Evolutionary conservation across 2,113 vertebrate genomes (phyloP).

Genomic region (Vulpes ferrilata): DNA sequence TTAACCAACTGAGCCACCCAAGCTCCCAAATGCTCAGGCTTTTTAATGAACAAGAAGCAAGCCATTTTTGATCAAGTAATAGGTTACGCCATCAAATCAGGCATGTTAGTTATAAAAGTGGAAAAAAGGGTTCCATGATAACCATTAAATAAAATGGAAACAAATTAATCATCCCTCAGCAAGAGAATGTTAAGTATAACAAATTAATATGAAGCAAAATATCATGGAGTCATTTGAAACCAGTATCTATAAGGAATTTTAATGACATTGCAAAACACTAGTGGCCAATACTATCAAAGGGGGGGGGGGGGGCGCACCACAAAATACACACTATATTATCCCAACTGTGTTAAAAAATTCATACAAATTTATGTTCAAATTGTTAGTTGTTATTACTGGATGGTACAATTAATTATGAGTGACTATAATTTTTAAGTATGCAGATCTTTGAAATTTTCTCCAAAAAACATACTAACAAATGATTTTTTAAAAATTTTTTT

Average conservation of each 20-base stretch:
- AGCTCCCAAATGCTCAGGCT: background rate
- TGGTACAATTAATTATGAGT: background rate
- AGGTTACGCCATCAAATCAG: background rate
- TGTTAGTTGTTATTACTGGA: background rate
- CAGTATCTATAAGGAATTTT: background rate
- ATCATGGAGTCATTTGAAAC: background rate
- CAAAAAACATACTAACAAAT: background rate
- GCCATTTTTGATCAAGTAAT: background rate
- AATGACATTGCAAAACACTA: background rate
- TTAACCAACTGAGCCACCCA: background rate
- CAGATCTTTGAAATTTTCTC: background rate
- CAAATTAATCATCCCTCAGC: background rate
- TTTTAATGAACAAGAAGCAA: background rate
- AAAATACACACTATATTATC: background rate
- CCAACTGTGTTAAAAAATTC: background rate
- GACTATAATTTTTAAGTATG: background rate
- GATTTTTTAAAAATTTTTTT: too few relatives aligned
- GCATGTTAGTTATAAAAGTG: background rate
- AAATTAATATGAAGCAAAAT: background rate
- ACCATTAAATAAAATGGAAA: background rate
- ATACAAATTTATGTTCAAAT: background rate
- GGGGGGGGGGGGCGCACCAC: background rate
- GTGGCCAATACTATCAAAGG: background rate
- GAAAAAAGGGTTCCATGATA: background rate
- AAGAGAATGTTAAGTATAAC: background rate